Base-by-base conservation (phyloP, 2,797 vertebrate genomes). In the Hydrocynus forskahlii region DNA sequence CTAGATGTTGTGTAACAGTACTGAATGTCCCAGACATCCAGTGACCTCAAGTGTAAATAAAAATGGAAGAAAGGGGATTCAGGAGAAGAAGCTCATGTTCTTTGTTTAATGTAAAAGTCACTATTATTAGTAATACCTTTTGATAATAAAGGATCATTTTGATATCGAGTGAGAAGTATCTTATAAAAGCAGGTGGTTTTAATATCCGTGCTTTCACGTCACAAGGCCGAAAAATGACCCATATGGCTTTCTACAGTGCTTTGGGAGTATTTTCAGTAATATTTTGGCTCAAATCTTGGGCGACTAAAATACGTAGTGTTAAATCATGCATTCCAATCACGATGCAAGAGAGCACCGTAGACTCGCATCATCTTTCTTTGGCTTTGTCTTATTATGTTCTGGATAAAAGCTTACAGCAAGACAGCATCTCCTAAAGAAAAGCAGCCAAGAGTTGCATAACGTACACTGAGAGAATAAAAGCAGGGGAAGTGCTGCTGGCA, bases 391-490 rank as follows among this genome's bases (percentile, higher is more conserved):
- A 48, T 69, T 40, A 50, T 48, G 67, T 69, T 25, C 67, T 45
- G 67, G 67, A 48, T 69, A 23, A 69, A 69, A 69, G 43, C 43
- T 45, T 23, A 19, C 52, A 55, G 25, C 16, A 55, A 35, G 64
- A 55, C 50, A 54, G 25, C 54, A 21, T 57, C 54, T 74, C 35
- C 14, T 19, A 43, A 59, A 21, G 71, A 40, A 19, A 74, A n/a
- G n/a, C 71, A 59, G 54, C 71, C 71, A 74, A 74, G 71, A 59
- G 54, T 74, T 74, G 71, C 35, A 40, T 74, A 74, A 74, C 38
- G 25, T 35, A 2, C 57, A 50, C 19, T n/a, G n/a, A 10, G 54
- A 59, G 54, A 14, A 57, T n/a, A 8, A 6, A 73, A 6, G 52
- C 25, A 19, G n/a, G 14, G 14, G 68, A 25, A 71, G 21, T 7